Conservation (phyloP, 2,888 invertebrate genomes). For the Acanthosepion lycidas region DNA sequence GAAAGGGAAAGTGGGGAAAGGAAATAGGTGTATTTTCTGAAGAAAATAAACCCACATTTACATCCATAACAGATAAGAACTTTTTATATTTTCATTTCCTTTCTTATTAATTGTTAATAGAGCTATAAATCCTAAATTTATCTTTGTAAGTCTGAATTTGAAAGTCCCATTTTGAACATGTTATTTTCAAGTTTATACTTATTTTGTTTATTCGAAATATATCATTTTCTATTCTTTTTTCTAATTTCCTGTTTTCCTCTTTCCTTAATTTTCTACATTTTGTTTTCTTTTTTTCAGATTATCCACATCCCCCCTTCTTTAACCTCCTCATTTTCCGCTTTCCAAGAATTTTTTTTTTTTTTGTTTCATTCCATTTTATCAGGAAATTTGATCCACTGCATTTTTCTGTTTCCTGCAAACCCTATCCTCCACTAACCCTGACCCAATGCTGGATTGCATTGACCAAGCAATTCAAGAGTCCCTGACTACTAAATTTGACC, state of each 20-base stretch:
- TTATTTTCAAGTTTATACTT: no score
- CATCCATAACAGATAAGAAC: no score
- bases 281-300: neutral
- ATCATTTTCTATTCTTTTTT: neutral
- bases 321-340: neutral
- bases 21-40: no score
- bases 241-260: neutral
- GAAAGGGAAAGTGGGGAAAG: no score
- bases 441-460: neutral
- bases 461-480: constrained; percentile 17
- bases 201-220: no score
- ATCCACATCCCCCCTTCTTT: neutral
- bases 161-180: no score
- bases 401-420: neutral
- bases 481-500: neutral
- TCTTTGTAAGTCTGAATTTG: no score
- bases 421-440: neutral
- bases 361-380: neutral
- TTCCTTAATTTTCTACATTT: neutral
- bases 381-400: constrained; percentile 33
- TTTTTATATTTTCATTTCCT: no score
- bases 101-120: no score
- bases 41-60: no score
- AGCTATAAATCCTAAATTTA: no score
- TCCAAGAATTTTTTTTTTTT: neutral